Base-by-base conservation (phyloP, 2,797 vertebrate species). In the Semotilus atromaculatus region DNA sequence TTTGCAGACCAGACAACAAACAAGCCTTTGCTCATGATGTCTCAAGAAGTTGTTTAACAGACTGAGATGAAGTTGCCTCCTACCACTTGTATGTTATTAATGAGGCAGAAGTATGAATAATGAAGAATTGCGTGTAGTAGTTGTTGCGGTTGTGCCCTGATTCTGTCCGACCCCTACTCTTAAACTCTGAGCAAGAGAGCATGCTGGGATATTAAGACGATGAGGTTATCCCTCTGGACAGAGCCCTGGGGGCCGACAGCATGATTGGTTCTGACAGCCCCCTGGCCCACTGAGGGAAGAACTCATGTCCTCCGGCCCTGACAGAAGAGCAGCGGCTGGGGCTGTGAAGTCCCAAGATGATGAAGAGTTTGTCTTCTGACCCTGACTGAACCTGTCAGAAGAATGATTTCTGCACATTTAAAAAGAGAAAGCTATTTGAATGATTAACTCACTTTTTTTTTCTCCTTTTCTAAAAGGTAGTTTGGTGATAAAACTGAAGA, bases 211-310 rank as follows among this genome's bases (percentile, higher is more conserved):
- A 53, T 72, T 58, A 60, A 43, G 62, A 72, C 4, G 16, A 18
- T 73, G 45, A 81, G 43, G 60, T 86, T 67, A 38, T 85, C 80
- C 72, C 82, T 34, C 66, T 77, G 86, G 75, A 88, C 78, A 45
- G 38, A 79, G 36, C 70, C 85, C 85, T 55, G 8, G 58, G 86
- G 86, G 34, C 74, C 67, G 5, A 40, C 21, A n/a, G 87, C 81
- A 16, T 74, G 70, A 92, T 91, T 16, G 81, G 87, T 87, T 90
- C 62, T 38, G 90, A 93, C 91, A 92, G 87, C 83, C 83, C 29
- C 85, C 84, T 58, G 14, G 78, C 53, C 53, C 10, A 70, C 1
- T 62, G 72, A 80, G 45, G 81, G 26, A 29, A 71, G 53, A 62
- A 34, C 74, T 68, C 70, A 72, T 73, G 85, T 83, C 43, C 58